Base-by-base conservation (phyloP, 2,888 invertebrate species). In the Nowickia ferox region DNA sequence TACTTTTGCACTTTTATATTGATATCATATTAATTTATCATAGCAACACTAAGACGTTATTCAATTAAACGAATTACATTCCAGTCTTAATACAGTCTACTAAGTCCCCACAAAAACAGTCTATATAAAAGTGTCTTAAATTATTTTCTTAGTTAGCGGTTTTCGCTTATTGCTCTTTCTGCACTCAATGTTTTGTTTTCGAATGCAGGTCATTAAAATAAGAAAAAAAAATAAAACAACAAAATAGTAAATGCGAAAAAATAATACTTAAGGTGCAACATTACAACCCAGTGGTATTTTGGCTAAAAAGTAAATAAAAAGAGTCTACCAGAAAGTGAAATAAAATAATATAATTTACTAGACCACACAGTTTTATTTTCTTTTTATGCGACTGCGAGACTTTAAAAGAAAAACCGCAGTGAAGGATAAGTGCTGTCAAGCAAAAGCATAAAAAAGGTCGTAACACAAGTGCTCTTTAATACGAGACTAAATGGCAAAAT, bases 171-270 rank as follows among this genome's bases (percentile, higher is more conserved):
- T 63, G 30, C 44, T 69, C 10, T 17, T 22, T 61, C 42, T 61
- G 38, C 46, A 38, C 55, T 65, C n/a, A 22, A 69, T 40, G 22
- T 76, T 30, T 30, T 48, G 13, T 10, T 46, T 68, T 72, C 55
- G 46, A 30, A 75, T 82, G 46, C 66, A 71, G 61, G 81, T 68
- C 81, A 81, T 74, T 77, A 66, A 71, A 77, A 55, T 55, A 63
- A 74, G 77, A 79, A 42, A 42, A n/a, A 40, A 68, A 40, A 13
- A 77, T 15, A 61, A 74, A 59, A 57, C 9, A 3, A 69, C 9
- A 83, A 53, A 59, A 61, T 15, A 30, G n/a, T 9, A 66, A 65
- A 74, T 40, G 13, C 10, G 38, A 15, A 72, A 72, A 72, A 80
- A 40, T 17, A 22, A 53, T 69, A 51, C 74, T 68, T 53, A 68